Base-by-base conservation (phyloP, 2,797 vertebrate genomes). In the Spondyliosoma cantharus region DNA sequence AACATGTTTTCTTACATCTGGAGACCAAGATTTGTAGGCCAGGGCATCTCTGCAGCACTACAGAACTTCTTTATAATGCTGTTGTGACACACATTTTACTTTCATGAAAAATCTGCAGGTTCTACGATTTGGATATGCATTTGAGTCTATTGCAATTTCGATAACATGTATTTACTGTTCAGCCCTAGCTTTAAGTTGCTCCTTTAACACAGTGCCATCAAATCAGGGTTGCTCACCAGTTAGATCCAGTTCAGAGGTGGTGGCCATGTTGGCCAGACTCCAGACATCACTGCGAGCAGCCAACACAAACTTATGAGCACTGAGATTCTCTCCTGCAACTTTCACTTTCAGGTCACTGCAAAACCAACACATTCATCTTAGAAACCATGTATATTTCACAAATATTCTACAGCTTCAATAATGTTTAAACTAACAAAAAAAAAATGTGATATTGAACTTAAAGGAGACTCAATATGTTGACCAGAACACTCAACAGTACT, bases 281-380 rank as follows among this genome's bases (percentile, higher is more conserved):
- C 98, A 99, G 22, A 90, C 86, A 62, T 99, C 98, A 50, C 96
- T 99, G 80, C 97, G 97, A 8, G 98, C 97, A 2, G 98, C 98
- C 94, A 99, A 89, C 56, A 99, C 97, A 91, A 99, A 99, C 91
- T 99, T 99, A 90, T 99, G 98, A 85, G 97, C 97, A 5, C 65
- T 92, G 89, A 98, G 93, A 61, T 75, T 85, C 78, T 94, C 93
- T 78, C 93, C 95, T 60, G 95, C 95, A 63, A 99, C 95, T 85
- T 96, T 98, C 89, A 99, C 96, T 92, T 96, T 97, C 88, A 99
- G 93, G 87, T 99, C 98, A 93, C 98, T 99, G 92, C 43, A 63
- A 88, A 86, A 50, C 1, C 14, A 79, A 73, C 24, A 81, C 45
- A 83, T 56, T 48, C 12, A 65, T 58, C 2, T 22, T 5, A 75